Base-by-base conservation (phyloP, 2,797 vertebrate genomes). In the Chelon auratus region DNA sequence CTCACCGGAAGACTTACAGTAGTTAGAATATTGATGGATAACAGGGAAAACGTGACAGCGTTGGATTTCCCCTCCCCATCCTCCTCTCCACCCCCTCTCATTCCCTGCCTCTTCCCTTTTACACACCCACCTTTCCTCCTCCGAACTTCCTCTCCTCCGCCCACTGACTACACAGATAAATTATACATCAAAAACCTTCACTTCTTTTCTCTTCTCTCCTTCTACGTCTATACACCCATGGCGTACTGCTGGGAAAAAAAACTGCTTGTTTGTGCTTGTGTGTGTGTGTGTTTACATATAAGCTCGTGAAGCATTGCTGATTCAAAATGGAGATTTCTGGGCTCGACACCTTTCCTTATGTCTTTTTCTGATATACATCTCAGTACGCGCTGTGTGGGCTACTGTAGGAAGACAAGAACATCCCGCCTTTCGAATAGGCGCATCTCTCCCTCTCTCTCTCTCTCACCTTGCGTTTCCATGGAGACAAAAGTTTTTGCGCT, bases 401-500 rank as follows among this genome's bases (percentile, higher is more conserved):
- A 53, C 65, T n/a, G 51, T 55, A 45, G 71, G 61, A 79, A 80
- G 77, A 82, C 53, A 33, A 69, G 79, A 82, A 62, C 80, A 83
- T 74, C 53, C 60, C 70, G 71, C 50, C 80, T 85, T 86, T 81
- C 62, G 66, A 84, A 75, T 59, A 69, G 80, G 69, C 18, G 43
- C 79, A 81, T 75, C 75, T 62, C 77, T 82, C 58, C 67, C 66
- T 26, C 24, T 26, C 24, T 24, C 24, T 24, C n/a, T 66, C 79
- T 87, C 71, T 68, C 86, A 77, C 70, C 78, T 80, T 61, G 5
- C 43, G 91, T 95, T 91, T 82, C 89, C 92, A 93, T 92, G 91
- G 92, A 89, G 89, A 94, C 90, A 40, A 88, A 94, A 90, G 84
- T 92, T 93, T 70, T 89, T 72, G 69, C 33, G 26, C 63, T 72